Base-by-base conservation (phyloP, 2,113 vertebrate genomes). In the Struthio camelus region DNA sequence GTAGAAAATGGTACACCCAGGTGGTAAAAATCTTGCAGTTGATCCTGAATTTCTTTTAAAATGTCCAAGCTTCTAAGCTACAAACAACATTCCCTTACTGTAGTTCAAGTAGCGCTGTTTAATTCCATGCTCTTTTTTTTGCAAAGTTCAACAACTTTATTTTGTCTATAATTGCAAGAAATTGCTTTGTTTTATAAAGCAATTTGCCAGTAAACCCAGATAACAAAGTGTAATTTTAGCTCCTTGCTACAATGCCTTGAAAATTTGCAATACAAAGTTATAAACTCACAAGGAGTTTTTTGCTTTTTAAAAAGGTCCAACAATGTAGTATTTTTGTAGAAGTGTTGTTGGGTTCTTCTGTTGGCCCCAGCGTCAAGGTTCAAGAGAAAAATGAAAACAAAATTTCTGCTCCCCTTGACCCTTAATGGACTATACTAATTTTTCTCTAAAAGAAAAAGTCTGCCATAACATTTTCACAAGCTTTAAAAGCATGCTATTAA, bases 301-400 rank as follows among this genome's bases (percentile, higher is more conserved):
- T 12, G 28, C 3, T 15, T 4, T 0, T 4, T 2, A 38, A 15
- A 66, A 87, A 81, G 24, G 34, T 85, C 38, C 22, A 82, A 79
- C 5, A 1, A 0, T 11, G 10, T 8, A 67, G 14, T 2, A 3
- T 75, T 79, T 64, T 64, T 14, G 6, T 23, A 69, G 30, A 20
- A 44, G 44, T 22, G 34, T 77, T 80, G 65, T 10, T 27, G 64
- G 22, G 51, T 53, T 69, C 24, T 71, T 81, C 61, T 72, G 40
- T 32, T 69, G 48, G 42, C 25, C 30, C 32, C 27, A 32, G 15
- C 8, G 20, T 36, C 79, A 12, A 84, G 65, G 10, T 14, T 84
- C 14, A 22, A 69, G 25, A 72, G 42, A 51, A 73, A 89, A 72
- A 11, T 20, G 6, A 89, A 81, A 11, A 8, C 32, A 51, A 79